Evolutionary conservation across 2,888 invertebrate genomes (phyloP).

Genomic region (Agonopterix heracliana): DNA sequence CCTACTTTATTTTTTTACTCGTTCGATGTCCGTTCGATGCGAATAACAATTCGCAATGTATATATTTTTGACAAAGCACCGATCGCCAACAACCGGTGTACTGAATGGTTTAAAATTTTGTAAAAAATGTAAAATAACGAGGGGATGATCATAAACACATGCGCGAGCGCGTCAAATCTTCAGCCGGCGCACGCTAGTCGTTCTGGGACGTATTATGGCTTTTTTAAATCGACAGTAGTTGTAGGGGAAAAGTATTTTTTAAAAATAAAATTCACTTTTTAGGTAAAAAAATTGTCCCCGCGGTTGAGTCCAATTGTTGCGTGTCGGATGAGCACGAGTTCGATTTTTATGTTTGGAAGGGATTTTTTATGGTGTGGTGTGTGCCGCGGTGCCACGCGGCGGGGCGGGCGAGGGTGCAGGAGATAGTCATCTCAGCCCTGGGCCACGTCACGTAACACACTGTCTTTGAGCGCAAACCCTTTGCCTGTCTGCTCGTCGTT

Average conservation of each 20-base stretch:
- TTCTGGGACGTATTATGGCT: conserved; percentile 63
- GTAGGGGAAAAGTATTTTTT: conserved; percentile 64
- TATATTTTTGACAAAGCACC: conserved; percentile 42
- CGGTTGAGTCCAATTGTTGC: conserved; percentile 72
- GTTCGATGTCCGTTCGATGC: conserved; percentile 54
- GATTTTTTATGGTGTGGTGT: conserved; percentile 69
- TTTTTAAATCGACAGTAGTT: conserved; percentile 63
- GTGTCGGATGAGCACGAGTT: conserved; percentile 75
- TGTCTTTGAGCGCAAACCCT: conserved; percentile 34
- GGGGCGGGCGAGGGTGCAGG: conserved; percentile 18
- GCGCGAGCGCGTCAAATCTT: conserved; percentile 75
- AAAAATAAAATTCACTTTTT: conserved; percentile 72
- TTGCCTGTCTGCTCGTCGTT: conserved; percentile 16
- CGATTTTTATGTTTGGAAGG: conserved; percentile 63
- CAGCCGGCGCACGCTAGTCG: conserved; percentile 68
- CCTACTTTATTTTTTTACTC: conserved; percentile 47
- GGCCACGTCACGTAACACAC: conserved; percentile 22
- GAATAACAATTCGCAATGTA: conserved; percentile 57
- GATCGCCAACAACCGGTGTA: conserved; percentile 58
- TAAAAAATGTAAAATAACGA: conserved; percentile 66
- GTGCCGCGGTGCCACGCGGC: conserved; percentile 31
- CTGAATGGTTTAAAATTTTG: conserved; percentile 56
- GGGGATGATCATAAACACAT: conserved; percentile 74
- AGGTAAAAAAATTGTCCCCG: conserved; percentile 65
- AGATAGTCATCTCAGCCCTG: conserved; percentile 30